These are phyloP conservation scores for Eristalis intricaria DNA, from an alignment of 2,888 invertebrate genomes.

Conservation along the genomic window DNA sequence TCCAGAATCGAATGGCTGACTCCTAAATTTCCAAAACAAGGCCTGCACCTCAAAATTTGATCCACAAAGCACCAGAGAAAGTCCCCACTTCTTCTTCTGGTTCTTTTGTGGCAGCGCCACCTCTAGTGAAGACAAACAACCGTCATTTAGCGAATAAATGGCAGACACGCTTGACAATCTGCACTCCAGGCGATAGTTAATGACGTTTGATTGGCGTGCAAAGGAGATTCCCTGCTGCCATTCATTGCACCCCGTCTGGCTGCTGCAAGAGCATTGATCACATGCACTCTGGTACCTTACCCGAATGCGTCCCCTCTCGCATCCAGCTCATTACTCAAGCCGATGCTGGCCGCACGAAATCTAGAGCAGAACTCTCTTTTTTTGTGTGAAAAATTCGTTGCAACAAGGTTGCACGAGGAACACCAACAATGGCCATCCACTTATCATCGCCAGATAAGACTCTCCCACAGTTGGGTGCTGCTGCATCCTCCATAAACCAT, in stretches of 20 bases:
- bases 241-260: background rate
- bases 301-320: background rate
- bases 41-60: too few species aligned
- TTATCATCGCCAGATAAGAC: slow-evolving; percentile 67
- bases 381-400: slow-evolving; percentile 27
- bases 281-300: background rate
- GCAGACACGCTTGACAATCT: background rate
- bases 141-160: background rate
- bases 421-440: slow-evolving; percentile 68
- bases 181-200: background rate
- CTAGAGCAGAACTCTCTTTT: slow-evolving; percentile 46
- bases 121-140: background rate
- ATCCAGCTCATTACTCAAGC: slow-evolving; percentile 21
- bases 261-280: background rate
- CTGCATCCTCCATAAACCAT: slow-evolving; percentile 1
- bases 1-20: too few species aligned
- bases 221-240: background rate
- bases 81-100: background rate
- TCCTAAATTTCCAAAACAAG: too few species aligned
- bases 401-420: slow-evolving; percentile 47
- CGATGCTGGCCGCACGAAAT: background rate
- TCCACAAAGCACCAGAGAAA: background rate
- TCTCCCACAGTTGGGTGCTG: slow-evolving; percentile 34
- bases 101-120: too few species aligned
- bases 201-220: background rate